Evolutionary conservation across 2,113 vertebrate genomes (phyloP).

Genomic region (Gymnocephalus cernua): DNA sequence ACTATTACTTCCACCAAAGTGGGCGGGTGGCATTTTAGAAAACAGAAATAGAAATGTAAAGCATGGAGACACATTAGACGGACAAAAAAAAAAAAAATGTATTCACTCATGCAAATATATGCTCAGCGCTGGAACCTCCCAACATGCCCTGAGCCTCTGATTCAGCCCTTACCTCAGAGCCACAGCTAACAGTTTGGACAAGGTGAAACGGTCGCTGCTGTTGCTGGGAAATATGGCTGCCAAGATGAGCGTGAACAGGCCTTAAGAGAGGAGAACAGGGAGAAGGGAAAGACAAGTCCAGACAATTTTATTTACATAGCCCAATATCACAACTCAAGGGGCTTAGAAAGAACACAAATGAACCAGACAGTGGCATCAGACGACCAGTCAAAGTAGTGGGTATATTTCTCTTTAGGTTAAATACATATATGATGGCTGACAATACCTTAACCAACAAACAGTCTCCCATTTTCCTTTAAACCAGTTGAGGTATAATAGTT

Average conservation of each 20-base stretch:
- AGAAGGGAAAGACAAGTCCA: slow-evolving; percentile 10
- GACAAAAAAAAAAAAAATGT: background rate
- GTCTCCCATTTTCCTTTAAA: background rate
- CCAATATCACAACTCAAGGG: background rate
- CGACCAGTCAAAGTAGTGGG: background rate
- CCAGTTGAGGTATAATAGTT: background rate
- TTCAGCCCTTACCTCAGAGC: slow-evolving; percentile 88
- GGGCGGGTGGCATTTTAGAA: background rate
- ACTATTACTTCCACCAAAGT: background rate
- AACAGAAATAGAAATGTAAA: background rate
- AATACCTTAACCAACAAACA: background rate
- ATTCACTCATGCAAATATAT: background rate
- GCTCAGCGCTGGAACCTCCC: background rate
- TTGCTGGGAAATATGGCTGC: slow-evolving; percentile 97
- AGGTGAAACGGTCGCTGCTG: slow-evolving; percentile 96
- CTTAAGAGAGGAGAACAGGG: slow-evolving; percentile 83
- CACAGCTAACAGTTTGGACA: slow-evolving; percentile 95
- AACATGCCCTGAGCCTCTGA: background rate
- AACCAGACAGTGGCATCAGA: background rate
- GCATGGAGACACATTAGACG: background rate
- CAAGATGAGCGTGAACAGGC: slow-evolving; percentile 95
- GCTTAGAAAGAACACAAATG: background rate
- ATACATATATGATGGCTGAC: background rate
- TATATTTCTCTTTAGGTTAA: background rate
- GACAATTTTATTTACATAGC: background rate